A percentile compares a stretch with the other conserved stretches of the same genome.
Evolutionary conservation across 2,888 invertebrate species (phyloP).

Genomic region (Cataglyphis albicans): DNA sequence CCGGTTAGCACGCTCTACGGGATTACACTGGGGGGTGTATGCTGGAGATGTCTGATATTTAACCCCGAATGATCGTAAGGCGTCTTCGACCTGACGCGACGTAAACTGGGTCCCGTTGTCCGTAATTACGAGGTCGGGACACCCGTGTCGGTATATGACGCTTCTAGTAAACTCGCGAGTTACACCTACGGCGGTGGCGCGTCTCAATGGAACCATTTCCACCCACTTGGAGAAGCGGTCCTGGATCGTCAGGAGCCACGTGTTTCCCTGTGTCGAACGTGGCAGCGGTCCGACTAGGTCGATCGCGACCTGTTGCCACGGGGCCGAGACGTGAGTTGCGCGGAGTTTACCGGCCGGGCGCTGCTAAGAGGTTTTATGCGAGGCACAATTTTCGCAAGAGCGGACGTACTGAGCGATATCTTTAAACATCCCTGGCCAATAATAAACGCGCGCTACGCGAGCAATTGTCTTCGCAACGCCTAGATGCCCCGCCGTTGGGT

Average conservation of each 20-base stretch:
- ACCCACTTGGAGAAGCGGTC: background rate
- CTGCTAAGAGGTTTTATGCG: background rate
- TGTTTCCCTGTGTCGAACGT: background rate
- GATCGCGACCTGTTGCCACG: background rate
- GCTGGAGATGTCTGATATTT: constrained; percentile 6
- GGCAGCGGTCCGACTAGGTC: background rate
- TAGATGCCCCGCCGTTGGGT: constrained; percentile 82
- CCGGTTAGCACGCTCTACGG: constrained; percentile 73
- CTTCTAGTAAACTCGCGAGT: background rate
- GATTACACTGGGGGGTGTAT: constrained; percentile 75
- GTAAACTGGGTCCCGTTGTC: background rate
- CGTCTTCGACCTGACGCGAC: background rate
- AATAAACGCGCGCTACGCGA: constrained; percentile 68
- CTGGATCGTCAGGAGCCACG: background rate
- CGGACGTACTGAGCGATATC: constrained; percentile 24
- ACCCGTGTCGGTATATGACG: background rate
- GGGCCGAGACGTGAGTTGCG: background rate
- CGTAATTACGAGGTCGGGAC: background rate
- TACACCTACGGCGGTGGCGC: background rate
- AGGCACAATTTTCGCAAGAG: too few relatives aligned
- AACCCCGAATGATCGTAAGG: background rate
- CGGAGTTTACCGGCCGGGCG: background rate
- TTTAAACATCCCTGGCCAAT: constrained; percentile 76
- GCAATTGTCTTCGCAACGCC: constrained; percentile 62
- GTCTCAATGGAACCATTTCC: rapidly evolving